Base-by-base conservation (phyloP, 1,140 invertebrate genomes). In the Ephestia elutella region DNA sequence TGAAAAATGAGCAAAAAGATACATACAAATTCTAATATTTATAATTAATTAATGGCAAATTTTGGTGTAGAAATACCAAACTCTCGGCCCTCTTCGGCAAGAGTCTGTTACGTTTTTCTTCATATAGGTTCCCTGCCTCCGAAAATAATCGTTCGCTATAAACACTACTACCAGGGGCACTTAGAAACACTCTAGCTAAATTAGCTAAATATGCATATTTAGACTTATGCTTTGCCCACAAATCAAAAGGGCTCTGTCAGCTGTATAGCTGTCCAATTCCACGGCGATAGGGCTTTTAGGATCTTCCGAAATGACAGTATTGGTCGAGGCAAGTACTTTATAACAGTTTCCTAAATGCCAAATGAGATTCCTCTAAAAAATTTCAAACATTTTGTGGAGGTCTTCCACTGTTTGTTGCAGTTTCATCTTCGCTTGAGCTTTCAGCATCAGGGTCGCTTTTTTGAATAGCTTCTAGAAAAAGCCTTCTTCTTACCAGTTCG, bases 311-410 rank as follows among this genome's bases (percentile, higher is more conserved):
- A n/a, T n/a, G n/a, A n/a, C n/a, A n/a, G n/a, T n/a, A n/a, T n/a
- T n/a, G n/a, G n/a, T n/a, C n/a, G n/a, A n/a, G n/a, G n/a, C n/a
- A n/a, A n/a, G n/a, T n/a, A n/a, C n/a, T n/a, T n/a, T n/a, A n/a
- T n/a, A n/a, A n/a, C n/a, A n/a, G n/a, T n/a, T n/a, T n/a, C n/a
- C n/a, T n/a, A n/a, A n/a, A n/a, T n/a, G n/a, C n/a, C n/a, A n/a
- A n/a, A n/a, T n/a, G n/a, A n/a, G n/a, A n/a, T n/a, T n/a, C n/a
- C n/a, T n/a, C n/a, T n/a, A n/a, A n/a, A n/a, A n/a, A n/a, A n/a
- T 73, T 66, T 73, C 62, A 68, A 63, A 65, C 67, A 69, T 65
- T 67, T 73, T 73, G n/a, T 68, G 63, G 61, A 71, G 66, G 64
- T n/a, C n/a, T n/a, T n/a, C n/a, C n/a, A n/a, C n/a, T n/a, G n/a